Evolutionary conservation across 2,797 vertebrate species (phyloP), one percentile per base, ranked within the genome.

Genomic region (Lycodopsis pacificus): DNA sequence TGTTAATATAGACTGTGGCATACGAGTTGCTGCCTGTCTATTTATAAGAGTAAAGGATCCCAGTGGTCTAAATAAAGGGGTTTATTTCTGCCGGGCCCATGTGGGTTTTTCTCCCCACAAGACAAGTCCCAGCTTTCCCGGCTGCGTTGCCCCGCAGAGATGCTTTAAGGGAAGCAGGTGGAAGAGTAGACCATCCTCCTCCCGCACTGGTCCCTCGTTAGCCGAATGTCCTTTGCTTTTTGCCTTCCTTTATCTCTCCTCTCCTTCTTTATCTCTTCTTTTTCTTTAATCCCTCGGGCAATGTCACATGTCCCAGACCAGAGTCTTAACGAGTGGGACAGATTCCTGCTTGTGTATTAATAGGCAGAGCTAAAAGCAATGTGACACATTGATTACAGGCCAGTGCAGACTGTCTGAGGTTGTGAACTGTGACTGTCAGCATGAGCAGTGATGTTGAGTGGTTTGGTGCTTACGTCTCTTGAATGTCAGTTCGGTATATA

Each of bases 61-160:
- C 75, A 73, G 46, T 75, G 75, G 42, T 86, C 85, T 84, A 91
- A 93, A 92, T 92, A 88, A 93, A 86, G 78, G 79, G 86, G 61
- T 86, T 27, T 27, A 27, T 27, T 27, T 27, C 27, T 27, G 27
- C 59, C 59, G 64, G 61, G 48, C 65, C 46, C 38, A 40, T 87
- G 86, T 76, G 77, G 76, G 27, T 76, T 83, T 44, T 65, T 67
- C 76, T 71, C 71, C 79, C 85, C 82, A 81, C 75, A 75, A 62
- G 88, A 77, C 71, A 76, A 79, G 81, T 83, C 80, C 73, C 73
- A 71, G 69, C 48, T 77, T 83, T 78, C 59, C 57, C 0, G 19
- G 54, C 81, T 57, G 15, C 7, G 11, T 72, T 15, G 38, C 34
- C 53, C 53, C 51, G 25, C 51, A 25, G 71, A 61, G 73, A 53